These are phyloP conservation scores for Crambe crambe DNA, from an alignment of 37 sponge, comb jelly and placozoan genomes.

Conservation along the genomic window DNA sequence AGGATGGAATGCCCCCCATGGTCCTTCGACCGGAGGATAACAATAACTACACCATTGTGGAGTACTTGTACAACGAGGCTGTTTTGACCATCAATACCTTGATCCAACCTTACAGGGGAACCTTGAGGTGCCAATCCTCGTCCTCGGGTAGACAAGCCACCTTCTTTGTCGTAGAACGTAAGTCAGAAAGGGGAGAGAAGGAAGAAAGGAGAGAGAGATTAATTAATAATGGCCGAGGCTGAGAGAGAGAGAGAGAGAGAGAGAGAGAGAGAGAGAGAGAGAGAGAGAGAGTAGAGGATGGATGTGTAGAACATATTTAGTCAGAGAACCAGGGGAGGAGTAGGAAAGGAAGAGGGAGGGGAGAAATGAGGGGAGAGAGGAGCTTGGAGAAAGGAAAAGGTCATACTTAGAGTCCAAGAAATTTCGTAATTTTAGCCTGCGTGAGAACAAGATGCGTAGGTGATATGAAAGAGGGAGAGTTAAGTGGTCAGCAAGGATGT, in stretches of 20 bases:
- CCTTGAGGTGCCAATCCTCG: not conserved
- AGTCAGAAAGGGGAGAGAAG: not conserved
- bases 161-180: not conserved
- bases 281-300: no score
- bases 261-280: no score
- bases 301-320: no score
- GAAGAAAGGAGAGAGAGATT: not conserved
- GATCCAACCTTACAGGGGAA: not conserved
- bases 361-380: not conserved
- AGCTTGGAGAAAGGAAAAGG: not conserved
- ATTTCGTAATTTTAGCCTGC: not conserved
- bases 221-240: no score
- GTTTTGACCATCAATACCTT: not conserved
- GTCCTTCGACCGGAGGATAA: not conserved
- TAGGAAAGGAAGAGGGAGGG: not conserved
- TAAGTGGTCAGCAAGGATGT: no score
- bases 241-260: no score
- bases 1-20: not conserved
- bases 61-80: not conserved
- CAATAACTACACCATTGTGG: not conserved
- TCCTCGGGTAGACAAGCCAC: not conserved
- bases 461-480: no score
- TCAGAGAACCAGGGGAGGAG: not conserved
- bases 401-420: no score
- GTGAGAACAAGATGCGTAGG: no score